Evolutionary conservation across 2,113 vertebrate genomes (phyloP).

Genomic region (Numenius arquata): DNA sequence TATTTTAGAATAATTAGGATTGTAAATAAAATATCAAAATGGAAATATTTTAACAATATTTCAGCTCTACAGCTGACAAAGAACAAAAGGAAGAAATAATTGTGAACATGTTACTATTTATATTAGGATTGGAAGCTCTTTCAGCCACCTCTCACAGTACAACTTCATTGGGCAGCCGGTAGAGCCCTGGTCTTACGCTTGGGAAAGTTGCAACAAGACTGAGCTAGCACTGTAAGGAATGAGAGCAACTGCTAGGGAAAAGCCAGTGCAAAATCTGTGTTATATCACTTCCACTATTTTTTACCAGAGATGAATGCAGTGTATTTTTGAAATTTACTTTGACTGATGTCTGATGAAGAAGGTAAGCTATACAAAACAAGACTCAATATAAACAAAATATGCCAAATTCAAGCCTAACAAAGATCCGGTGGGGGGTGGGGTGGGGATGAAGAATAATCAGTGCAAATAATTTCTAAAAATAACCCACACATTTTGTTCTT

Average conservation of each 20-base stretch:
- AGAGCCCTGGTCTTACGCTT: background rate
- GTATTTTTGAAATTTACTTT: background rate
- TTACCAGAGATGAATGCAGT: background rate
- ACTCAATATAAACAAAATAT: background rate
- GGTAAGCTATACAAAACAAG: background rate
- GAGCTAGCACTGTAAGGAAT: background rate
- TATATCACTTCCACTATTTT: background rate
- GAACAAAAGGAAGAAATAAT: background rate
- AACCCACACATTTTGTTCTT: background rate
- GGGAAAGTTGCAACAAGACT: background rate
- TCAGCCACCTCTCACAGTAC: background rate
- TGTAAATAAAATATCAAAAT: background rate
- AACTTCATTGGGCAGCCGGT: background rate
- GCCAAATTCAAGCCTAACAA: background rate
- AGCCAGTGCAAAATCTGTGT: background rate
- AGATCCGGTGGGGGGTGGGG: background rate
- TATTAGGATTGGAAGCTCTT: background rate
- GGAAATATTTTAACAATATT: background rate
- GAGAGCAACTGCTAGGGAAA: background rate
- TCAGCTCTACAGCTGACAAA: background rate
- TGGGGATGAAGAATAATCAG: background rate
- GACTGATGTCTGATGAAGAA: background rate
- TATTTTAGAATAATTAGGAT: background rate
- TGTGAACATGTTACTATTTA: background rate
- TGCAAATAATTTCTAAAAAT: background rate